Conservation (phyloP, 2,797 vertebrate species). For the Smutsia gigantea region DNA sequence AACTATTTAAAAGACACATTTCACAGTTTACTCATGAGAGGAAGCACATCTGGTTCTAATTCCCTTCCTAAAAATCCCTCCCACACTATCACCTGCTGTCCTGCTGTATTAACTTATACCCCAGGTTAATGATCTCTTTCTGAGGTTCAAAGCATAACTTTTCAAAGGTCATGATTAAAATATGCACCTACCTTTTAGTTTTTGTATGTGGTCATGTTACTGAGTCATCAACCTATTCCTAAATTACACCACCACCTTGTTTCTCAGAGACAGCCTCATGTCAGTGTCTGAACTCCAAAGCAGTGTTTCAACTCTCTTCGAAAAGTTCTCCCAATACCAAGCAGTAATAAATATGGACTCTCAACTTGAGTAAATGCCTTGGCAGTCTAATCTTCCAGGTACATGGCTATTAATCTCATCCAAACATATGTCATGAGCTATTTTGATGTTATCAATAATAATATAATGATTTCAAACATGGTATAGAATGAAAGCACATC, state of each 20-base stretch:
- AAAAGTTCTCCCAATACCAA: slow-evolving; percentile 1
- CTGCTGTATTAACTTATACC: neutral
- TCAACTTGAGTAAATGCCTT: neutral
- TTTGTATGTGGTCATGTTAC: neutral
- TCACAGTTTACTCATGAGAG: slow-evolving; percentile 63
- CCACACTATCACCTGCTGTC: neutral
- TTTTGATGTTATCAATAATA: neutral
- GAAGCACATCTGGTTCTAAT: slow-evolving; percentile 61
- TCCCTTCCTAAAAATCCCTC: slow-evolving; percentile 10
- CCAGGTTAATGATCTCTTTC: neutral
- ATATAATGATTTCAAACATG: neutral
- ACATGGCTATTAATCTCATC: neutral
- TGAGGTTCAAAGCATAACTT: neutral
- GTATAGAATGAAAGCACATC: neutral
- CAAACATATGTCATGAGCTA: neutral
- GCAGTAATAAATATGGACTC: neutral
- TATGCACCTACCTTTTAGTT: neutral
- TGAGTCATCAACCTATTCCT: neutral
- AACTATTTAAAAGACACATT: slow-evolving; percentile 60
- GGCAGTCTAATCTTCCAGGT: neutral
- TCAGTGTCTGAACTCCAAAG: neutral
- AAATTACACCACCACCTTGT: neutral
- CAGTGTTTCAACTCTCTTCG: neutral
- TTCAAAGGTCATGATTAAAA: slow-evolving; percentile 40
- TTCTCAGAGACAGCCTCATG: neutral